These are phyloP conservation scores for Larimichthys crocea DNA, from an alignment of 2,113 vertebrate genomes.

Conservation along the genomic window DNA sequence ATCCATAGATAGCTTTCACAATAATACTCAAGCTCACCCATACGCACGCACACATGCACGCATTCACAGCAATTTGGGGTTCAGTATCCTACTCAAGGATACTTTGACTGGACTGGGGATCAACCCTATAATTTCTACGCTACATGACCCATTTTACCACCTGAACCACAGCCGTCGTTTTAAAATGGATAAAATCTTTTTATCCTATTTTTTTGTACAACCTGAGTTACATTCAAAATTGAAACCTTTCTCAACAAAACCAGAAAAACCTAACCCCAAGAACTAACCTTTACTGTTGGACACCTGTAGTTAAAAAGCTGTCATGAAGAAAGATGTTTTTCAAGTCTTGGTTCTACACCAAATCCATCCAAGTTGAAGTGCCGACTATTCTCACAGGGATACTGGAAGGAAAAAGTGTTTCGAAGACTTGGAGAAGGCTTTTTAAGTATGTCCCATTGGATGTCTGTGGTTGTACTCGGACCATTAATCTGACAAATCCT, in stretches of 20 bases:
- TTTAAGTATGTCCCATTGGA: background rate
- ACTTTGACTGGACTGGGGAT: too few relatives aligned
- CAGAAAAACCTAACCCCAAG: background rate
- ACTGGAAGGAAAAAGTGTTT: background rate
- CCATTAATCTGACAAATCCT: background rate
- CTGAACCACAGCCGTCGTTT: too few relatives aligned
- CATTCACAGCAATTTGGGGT: background rate
- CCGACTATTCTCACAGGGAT: background rate
- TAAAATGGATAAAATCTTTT: background rate
- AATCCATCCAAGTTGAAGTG: background rate
- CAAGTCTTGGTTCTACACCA: background rate
- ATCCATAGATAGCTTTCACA: too few relatives aligned
- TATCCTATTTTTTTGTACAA: background rate
- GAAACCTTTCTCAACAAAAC: background rate
- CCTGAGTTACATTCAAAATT: background rate
- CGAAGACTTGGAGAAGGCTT: background rate
- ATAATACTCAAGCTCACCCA: too few relatives aligned
- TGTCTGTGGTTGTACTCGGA: background rate
- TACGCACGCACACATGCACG: too few relatives aligned
- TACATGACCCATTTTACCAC: too few relatives aligned
- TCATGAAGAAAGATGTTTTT: background rate
- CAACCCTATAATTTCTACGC: too few relatives aligned
- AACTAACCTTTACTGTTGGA: background rate
- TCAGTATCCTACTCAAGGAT: background rate
- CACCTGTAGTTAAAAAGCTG: background rate